These are phyloP conservation scores for Mayetiola destructor DNA, from an alignment of 2,888 invertebrate genomes.

Conservation along the genomic window DNA sequence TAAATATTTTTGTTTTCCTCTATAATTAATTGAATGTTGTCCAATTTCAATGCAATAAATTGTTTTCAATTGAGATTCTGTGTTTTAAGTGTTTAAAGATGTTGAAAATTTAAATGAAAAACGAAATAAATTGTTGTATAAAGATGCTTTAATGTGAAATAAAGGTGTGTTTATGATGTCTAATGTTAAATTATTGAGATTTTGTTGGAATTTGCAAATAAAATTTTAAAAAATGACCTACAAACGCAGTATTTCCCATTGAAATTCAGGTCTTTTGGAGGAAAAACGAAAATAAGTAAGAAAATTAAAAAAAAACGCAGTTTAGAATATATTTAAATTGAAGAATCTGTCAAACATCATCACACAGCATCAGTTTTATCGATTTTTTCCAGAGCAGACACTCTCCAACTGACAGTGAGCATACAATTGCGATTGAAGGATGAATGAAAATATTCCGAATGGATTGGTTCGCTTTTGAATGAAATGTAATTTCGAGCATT, in stretches of 20 bases:
- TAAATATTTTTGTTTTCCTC: neutral
- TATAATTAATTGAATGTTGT: too few relatives aligned
- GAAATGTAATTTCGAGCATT: neutral
- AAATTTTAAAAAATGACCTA: neutral
- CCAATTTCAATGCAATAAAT: too few relatives aligned
- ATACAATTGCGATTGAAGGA: neutral
- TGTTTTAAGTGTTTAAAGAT: too few relatives aligned
- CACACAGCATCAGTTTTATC: neutral
- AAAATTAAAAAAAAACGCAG: neutral
- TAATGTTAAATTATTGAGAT: neutral
- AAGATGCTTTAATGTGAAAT: too few relatives aligned
- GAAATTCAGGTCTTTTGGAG: neutral
- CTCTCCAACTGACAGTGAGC: neutral
- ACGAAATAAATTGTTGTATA: too few relatives aligned
- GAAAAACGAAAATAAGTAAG: neutral
- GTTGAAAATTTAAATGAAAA: too few relatives aligned
- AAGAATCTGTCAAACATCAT: neutral
- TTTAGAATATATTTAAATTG: neutral
- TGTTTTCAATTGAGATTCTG: too few relatives aligned
- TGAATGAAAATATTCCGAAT: neutral
- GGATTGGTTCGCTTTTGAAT: too few relatives aligned
- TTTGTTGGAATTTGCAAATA: neutral
- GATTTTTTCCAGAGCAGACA: neutral
- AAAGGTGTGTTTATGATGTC: too few relatives aligned
- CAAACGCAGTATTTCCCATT: neutral